Conservation (phyloP, 2,797 vertebrate genomes). For the Rhodeus uyekii region DNA sequence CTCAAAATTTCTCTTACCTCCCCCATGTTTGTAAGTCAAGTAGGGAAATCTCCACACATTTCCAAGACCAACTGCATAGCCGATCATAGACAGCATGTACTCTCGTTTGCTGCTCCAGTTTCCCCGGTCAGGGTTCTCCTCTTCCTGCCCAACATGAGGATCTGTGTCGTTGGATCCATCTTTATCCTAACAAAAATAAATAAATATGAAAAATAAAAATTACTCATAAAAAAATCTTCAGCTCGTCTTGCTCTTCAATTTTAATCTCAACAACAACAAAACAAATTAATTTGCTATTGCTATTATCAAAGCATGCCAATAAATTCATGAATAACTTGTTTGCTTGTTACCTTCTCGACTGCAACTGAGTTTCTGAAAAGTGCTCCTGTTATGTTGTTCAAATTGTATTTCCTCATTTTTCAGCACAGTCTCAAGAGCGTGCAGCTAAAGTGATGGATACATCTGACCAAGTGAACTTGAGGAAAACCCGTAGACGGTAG, state of each 20-base stretch:
- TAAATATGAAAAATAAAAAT: background rate
- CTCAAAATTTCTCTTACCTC: slow-evolving; percentile 76
- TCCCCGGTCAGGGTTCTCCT: slow-evolving; percentile 84
- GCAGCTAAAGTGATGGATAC: slow-evolving; percentile 7
- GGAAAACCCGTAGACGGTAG: slow-evolving; percentile 1
- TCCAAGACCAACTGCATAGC: slow-evolving; percentile 93
- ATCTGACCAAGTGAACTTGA: slow-evolving; percentile 11
- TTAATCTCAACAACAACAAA: no score
- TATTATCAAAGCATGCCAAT: background rate
- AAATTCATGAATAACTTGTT: background rate
- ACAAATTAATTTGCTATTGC: background rate
- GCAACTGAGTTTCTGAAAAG: slow-evolving; percentile 43
- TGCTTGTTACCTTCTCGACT: slow-evolving; percentile 50
- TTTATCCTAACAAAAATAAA: slow-evolving; percentile 27
- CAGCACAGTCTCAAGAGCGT: background rate
- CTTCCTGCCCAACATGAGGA: slow-evolving; percentile 52
- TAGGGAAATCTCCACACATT: slow-evolving; percentile 98
- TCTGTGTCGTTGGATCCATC: slow-evolving; percentile 52
- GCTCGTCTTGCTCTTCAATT: background rate
- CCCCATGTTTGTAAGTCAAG: slow-evolving; percentile 92
- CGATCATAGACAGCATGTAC: slow-evolving; percentile 92
- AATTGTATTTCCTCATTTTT: slow-evolving; percentile 60
- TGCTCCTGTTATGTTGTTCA: slow-evolving; percentile 45
- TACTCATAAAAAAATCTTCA: background rate
- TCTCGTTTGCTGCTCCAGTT: slow-evolving; percentile 92